These are phyloP conservation scores for Maconellicoccus hirsutus DNA, from an alignment of 1,140 invertebrate genomes.

Conservation along the genomic window DNA sequence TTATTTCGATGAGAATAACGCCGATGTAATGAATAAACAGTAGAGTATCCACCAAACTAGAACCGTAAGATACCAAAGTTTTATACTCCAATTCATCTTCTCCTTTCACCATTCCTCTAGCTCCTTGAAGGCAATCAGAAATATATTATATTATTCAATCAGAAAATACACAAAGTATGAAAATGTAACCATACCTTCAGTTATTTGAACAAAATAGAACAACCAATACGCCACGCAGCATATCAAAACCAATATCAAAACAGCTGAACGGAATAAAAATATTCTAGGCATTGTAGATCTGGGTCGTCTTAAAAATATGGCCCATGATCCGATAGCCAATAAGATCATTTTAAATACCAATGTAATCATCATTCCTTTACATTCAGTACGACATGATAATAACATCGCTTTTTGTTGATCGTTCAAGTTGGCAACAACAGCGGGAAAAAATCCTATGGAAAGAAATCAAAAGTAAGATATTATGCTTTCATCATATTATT, in stretches of 20 bases:
- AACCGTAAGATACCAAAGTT: slow-evolving; percentile 78
- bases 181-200: slow-evolving; percentile 29
- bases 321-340: slow-evolving; percentile 86
- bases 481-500: neutral
- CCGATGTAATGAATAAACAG: slow-evolving; percentile 92
- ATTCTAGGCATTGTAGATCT: slow-evolving; percentile 85
- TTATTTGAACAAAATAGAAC: slow-evolving; percentile 81
- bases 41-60: slow-evolving; percentile 80
- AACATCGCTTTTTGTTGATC: slow-evolving; percentile 45
- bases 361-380: slow-evolving; percentile 78
- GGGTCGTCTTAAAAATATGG: slow-evolving; percentile 59
- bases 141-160: no score
- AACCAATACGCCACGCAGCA: slow-evolving; percentile 94
- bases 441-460: slow-evolving; percentile 30
- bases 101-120: slow-evolving; percentile 59
- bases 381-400: slow-evolving; percentile 67
- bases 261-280: slow-evolving; percentile 77
- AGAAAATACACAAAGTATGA: no score
- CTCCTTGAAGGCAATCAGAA: slow-evolving; percentile 44
- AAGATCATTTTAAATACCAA: slow-evolving; percentile 85
- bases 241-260: slow-evolving; percentile 77
- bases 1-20: slow-evolving; percentile 80
- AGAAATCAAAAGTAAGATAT: slow-evolving; percentile 12
- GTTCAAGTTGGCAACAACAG: slow-evolving; percentile 29
- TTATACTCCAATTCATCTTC: slow-evolving; percentile 69